Evolutionary conservation across 1,140 invertebrate genomes (phyloP).

Genomic region (Drosophila simulans): DNA sequence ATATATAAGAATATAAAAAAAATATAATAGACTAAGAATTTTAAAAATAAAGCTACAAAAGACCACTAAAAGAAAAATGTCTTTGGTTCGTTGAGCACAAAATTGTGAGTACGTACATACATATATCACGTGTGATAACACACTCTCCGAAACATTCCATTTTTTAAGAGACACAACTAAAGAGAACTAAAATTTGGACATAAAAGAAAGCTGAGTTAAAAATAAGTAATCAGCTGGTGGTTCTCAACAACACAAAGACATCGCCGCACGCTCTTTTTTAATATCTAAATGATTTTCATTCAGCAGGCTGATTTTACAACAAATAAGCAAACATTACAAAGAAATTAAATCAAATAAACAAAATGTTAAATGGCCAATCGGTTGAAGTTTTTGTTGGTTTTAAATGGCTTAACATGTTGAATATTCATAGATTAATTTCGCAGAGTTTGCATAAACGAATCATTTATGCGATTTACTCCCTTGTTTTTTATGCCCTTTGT

Average conservation of each 20-base stretch:
- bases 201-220: slow-evolving; percentile 22
- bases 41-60: neutral
- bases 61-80: neutral
- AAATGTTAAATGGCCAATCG: slow-evolving; percentile 39
- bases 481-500: slow-evolving; percentile 11
- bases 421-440: slow-evolving; percentile 37
- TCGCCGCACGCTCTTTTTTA: neutral
- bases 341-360: slow-evolving; percentile 9
- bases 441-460: slow-evolving; percentile 25
- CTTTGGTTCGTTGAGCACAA: slow-evolving; percentile 11
- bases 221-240: slow-evolving; percentile 62
- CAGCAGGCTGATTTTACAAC: slow-evolving; percentile 20
- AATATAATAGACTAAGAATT: too few relatives aligned
- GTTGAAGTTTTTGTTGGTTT: slow-evolving; percentile 3
- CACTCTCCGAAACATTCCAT: neutral
- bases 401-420: slow-evolving; percentile 26
- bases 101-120: neutral
- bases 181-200: slow-evolving; percentile 15
- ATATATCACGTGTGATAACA: neutral
- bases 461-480: slow-evolving; percentile 46
- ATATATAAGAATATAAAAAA: too few relatives aligned
- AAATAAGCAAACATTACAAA: slow-evolving; percentile 51
- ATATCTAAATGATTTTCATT: neutral
- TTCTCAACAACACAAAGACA: slow-evolving; percentile 7
- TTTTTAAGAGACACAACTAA: slow-evolving; percentile 27